phyloP scores from a whole-genome alignment of 2,113 vertebrate species.

The Malurus melanocephalus region DNA sequence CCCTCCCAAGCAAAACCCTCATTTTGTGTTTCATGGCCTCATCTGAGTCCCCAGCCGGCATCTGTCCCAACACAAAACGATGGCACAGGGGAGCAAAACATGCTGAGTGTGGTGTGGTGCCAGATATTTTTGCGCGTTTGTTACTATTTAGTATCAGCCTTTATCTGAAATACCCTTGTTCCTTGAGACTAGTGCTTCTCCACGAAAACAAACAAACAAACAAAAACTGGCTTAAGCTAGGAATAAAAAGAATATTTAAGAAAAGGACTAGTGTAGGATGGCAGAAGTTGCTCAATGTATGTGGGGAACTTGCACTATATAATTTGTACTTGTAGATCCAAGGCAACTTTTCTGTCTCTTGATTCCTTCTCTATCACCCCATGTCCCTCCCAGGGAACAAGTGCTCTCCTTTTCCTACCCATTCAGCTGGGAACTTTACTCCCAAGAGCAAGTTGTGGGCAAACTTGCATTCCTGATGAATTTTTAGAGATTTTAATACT shows the following conservation, averaged over 20 bases:
- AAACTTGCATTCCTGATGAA: background rate
- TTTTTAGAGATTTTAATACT: constrained; percentile 24
- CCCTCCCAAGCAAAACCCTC: accelerated
- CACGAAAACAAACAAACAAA: background rate
- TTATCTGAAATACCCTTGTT: background rate
- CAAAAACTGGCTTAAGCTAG: background rate
- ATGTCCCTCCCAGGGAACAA: background rate
- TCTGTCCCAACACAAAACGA: background rate
- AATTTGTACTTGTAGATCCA: background rate
- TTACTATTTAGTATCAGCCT: background rate
- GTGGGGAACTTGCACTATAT: background rate
- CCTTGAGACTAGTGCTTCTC: background rate
- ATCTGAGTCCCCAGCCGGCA: background rate
- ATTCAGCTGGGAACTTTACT: background rate
- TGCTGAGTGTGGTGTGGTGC: background rate
- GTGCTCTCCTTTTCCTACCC: background rate
- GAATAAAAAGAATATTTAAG: background rate
- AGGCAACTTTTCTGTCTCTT: background rate
- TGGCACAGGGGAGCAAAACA: background rate
- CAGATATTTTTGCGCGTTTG: background rate
- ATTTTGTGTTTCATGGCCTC: background rate
- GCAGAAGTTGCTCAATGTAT: background rate
- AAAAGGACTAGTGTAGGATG: background rate
- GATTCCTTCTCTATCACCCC: background rate
- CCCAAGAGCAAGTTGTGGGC: background rate